phyloP scores from a whole-genome alignment of 2,113 vertebrate genomes.

The Seriola quinqueradiata region DNA sequence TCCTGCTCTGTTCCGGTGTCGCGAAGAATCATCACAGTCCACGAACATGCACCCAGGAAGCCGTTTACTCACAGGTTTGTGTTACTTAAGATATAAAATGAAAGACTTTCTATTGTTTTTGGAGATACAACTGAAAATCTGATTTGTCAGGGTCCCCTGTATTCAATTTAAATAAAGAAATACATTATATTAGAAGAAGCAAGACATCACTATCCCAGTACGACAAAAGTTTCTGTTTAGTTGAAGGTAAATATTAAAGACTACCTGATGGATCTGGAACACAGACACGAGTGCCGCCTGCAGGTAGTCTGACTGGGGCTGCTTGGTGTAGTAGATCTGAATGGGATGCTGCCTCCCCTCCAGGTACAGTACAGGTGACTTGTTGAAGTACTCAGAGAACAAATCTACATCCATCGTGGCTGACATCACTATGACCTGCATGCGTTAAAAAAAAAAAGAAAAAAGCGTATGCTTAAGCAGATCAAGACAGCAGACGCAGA shows the following conservation, averaged over 20 bases:
- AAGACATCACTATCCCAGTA: not conserved
- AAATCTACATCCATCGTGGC: slow-evolving; percentile 98
- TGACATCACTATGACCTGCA: slow-evolving; percentile 95
- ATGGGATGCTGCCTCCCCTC: slow-evolving; percentile 96
- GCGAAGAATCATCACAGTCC: not conserved
- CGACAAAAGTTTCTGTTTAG: not conserved
- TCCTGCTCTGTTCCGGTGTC: not conserved
- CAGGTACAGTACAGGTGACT: slow-evolving; percentile 95
- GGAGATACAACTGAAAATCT: not conserved
- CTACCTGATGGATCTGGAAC: slow-evolving; percentile 98
- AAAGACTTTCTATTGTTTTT: not conserved
- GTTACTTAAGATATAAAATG: not conserved
- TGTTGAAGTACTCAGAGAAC: slow-evolving; percentile 95
- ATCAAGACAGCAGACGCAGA: not conserved
- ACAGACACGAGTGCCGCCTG: slow-evolving; percentile 95
- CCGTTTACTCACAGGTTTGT: not conserved
- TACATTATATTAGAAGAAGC: not conserved
- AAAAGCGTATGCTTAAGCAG: not conserved
- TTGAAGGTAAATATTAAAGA: not conserved
- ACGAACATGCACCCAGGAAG: not conserved
- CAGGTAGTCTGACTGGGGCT: slow-evolving; percentile 94
- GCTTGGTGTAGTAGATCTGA: slow-evolving; percentile 94
- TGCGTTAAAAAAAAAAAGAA: not conserved
- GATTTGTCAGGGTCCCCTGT: not conserved
- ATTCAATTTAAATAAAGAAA: not conserved